These are phyloP conservation scores for Cotesia typhae DNA, from an alignment of 1,140 invertebrate species.

Conservation along the genomic window DNA sequence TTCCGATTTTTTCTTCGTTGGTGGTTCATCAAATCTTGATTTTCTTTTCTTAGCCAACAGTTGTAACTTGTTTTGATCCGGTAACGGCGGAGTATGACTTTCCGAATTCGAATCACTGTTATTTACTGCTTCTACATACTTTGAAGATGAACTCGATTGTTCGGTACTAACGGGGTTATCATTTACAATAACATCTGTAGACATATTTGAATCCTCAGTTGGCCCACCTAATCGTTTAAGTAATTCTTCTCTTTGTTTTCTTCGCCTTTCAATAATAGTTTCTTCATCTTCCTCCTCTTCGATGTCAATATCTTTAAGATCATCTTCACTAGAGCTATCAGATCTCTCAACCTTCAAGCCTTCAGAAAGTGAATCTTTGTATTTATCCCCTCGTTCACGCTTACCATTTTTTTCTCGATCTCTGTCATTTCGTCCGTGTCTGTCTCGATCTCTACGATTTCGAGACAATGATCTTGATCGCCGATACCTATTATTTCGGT, in stretches of 20 bases:
- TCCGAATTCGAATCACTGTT: constrained; percentile 60
- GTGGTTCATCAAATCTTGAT: constrained; percentile 57
- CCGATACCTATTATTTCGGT: constrained; percentile 53
- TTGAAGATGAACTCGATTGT: constrained; percentile 52
- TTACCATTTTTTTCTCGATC: constrained; percentile 63
- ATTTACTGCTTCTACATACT: constrained; percentile 53
- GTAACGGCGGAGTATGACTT: constrained; percentile 62
- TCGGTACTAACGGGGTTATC: constrained; percentile 50
- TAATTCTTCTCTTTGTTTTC: constrained; percentile 89
- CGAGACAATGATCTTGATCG: constrained; percentile 56
- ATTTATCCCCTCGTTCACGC: constrained; percentile 71
- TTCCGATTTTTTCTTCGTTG: constrained; percentile 39
- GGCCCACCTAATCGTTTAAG: constrained; percentile 75
- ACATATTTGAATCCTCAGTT: constrained; percentile 72
- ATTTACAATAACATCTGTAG: constrained; percentile 52
- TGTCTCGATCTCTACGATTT: constrained; percentile 55
- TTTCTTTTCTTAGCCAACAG: constrained; percentile 54
- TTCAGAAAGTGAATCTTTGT: constrained; percentile 86
- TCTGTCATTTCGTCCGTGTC: constrained; percentile 55
- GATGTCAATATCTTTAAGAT: constrained; percentile 78
- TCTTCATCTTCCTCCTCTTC: constrained; percentile 96
- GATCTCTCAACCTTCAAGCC: constrained; percentile 73
- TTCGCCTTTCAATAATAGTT: constrained; percentile 88
- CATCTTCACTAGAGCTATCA: constrained; percentile 71
- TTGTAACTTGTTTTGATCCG: constrained; percentile 53